These are phyloP conservation scores for Eolophus roseicapilla DNA, from an alignment of 2,113 vertebrate genomes.

Conservation along the genomic window DNA sequence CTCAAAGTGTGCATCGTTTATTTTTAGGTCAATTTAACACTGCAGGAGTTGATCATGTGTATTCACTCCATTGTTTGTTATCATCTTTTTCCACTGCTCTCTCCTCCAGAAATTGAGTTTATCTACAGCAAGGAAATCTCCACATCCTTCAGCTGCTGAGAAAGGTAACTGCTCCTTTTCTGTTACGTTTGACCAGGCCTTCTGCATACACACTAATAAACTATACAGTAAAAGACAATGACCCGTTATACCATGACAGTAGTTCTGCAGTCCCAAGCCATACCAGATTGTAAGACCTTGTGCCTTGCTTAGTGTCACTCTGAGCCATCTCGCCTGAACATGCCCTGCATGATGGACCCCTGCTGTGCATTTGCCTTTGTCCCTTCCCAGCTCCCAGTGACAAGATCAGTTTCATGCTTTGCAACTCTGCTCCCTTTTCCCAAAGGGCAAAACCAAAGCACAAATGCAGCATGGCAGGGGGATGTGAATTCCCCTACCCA, in stretches of 20 bases:
- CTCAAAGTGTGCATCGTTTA: not conserved
- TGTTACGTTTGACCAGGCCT: not conserved
- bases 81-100: not conserved
- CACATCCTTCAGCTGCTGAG: not conserved
- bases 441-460: not conserved
- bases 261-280: not conserved
- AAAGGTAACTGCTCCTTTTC: not conserved
- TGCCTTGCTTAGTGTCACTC: not conserved
- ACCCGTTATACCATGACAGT: not conserved
- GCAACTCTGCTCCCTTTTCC: not conserved
- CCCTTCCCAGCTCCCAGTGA: not conserved
- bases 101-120: not conserved
- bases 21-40: not conserved
- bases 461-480: not conserved
- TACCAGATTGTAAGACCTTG: not conserved
- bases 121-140: not conserved
- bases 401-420: not conserved
- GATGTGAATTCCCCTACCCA: not conserved
- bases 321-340: not conserved
- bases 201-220: not conserved
- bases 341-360: fast-evolving
- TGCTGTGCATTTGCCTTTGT: not conserved
- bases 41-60: not conserved
- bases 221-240: not conserved
- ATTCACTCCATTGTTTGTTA: fast-evolving